Percentiles rank a stretch among this genome's conserved stretches.
These are phyloP conservation scores for Scalopus aquaticus DNA, from an alignment of 2,113 vertebrate species.

Conservation along the genomic window DNA sequence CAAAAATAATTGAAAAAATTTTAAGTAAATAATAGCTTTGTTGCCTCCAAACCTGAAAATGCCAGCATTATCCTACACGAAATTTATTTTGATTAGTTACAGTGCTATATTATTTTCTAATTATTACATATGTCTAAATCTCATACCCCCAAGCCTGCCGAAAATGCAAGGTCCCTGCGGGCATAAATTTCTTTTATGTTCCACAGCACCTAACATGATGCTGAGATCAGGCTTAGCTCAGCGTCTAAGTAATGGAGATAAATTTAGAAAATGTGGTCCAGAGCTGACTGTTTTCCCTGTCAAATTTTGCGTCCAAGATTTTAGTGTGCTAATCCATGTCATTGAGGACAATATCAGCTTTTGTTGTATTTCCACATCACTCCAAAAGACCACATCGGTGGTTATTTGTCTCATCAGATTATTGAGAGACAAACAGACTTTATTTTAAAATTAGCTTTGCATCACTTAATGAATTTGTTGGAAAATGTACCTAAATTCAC, in stretches of 20 bases:
- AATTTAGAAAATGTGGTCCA: constrained; percentile 50
- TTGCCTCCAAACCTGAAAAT: constrained; percentile 19
- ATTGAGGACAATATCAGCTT: constrained; percentile 10
- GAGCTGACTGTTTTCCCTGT: constrained; percentile 19
- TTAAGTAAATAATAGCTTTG: background rate
- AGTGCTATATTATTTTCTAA: constrained; percentile 6
- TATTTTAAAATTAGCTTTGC: constrained; percentile 64
- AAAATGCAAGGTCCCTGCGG: background rate
- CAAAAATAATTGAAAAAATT: background rate
- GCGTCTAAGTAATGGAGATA: background rate
- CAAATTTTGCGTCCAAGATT: constrained; percentile 57
- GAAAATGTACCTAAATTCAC: constrained; percentile 75
- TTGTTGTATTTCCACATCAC: constrained; percentile 64
- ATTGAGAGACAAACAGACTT: constrained; percentile 68
- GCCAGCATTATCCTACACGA: background rate
- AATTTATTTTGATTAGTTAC: constrained; percentile 27
- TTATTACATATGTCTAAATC: background rate
- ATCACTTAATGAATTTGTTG: constrained; percentile 68
- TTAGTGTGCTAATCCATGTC: constrained; percentile 53
- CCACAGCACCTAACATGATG: background rate
- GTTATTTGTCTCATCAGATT: constrained; percentile 71
- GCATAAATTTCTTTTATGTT: background rate
- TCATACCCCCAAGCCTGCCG: background rate
- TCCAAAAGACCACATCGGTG: constrained; percentile 71
- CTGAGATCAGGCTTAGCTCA: background rate